phyloP scores from a whole-genome alignment of 2,888 invertebrate species.

The Cataglyphis cursor region DNA sequence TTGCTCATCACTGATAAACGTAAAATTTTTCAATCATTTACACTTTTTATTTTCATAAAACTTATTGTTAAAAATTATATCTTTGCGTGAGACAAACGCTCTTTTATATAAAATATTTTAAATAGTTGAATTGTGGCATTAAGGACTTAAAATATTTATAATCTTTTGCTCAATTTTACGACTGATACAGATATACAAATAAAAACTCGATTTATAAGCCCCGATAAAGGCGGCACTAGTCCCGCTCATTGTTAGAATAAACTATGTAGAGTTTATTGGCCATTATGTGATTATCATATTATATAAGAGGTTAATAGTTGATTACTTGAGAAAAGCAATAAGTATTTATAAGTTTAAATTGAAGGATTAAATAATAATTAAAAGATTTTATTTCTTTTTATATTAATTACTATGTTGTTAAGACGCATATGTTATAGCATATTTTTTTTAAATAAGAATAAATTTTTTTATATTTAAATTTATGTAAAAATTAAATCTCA shows the following conservation, averaged over 20 bases:
- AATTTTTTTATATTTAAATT: not conserved
- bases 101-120: slow-evolving; percentile 62
- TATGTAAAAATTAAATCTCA: not conserved
- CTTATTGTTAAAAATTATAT: slow-evolving; percentile 55
- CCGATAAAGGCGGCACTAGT: slow-evolving; percentile 44
- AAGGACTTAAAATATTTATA: slow-evolving; percentile 60
- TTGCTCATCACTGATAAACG: slow-evolving; percentile 7
- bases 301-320: not conserved
- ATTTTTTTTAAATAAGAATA: not conserved
- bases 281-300: slow-evolving; percentile 17
- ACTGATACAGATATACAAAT: slow-evolving; percentile 56
- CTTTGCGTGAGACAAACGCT: slow-evolving; percentile 39
- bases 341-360: not conserved
- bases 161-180: slow-evolving; percentile 70
- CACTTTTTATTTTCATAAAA: not conserved
- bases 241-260: slow-evolving; percentile 55
- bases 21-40: slow-evolving; percentile 42
- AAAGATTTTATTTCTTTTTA: too few species aligned
- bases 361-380: not conserved
- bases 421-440: not conserved
- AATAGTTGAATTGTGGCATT: slow-evolving; percentile 38
- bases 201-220: slow-evolving; percentile 57
- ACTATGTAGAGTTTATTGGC: slow-evolving; percentile 48
- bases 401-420: not conserved
- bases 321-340: not conserved